Evolutionary conservation across 2,888 invertebrate species (phyloP).

Genomic region (Tribolium freemani): DNA sequence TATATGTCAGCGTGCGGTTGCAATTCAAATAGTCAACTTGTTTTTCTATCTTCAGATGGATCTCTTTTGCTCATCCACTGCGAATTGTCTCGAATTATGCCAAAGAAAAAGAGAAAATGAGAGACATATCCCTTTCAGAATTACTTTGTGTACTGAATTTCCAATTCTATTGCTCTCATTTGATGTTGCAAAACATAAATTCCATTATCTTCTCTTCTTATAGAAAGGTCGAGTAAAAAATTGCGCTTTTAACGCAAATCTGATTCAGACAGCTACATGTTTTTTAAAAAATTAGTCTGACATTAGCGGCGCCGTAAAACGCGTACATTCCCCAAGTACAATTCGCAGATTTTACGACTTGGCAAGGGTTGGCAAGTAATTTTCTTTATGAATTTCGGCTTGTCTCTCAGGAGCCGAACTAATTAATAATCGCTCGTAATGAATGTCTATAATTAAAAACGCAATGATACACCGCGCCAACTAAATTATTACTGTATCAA

Average conservation of each 20-base stretch:
- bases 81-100: conserved; percentile 45
- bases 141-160: conserved; percentile 45
- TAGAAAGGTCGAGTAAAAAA: conserved; percentile 14
- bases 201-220: conserved; percentile 35
- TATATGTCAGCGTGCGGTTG: conserved; percentile 27
- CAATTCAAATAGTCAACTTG: conserved; percentile 39
- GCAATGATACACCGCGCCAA: conserved; percentile 31
- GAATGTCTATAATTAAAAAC: conserved; percentile 34
- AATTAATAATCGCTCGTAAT: conserved; percentile 42
- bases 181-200: conserved; percentile 44
- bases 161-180: conserved; percentile 44
- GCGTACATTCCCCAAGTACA: conserved; percentile 13
- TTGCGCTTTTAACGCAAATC: conserved; percentile 16
- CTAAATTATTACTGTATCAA: conserved; percentile 44
- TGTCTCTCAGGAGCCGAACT: conserved; percentile 23
- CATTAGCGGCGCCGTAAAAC: conserved; percentile 11
- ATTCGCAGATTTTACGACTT: conserved; percentile 33
- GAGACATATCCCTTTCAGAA: conserved; percentile 46
- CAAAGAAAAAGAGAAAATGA: conserved; percentile 44
- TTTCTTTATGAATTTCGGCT: conserved; percentile 42
- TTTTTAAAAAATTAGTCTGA: conserved; percentile 7
- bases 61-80: conserved; percentile 41
- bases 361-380: conserved; percentile 37
- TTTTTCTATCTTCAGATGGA: conserved; percentile 34
- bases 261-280: conserved; percentile 1